A percentile compares a stretch with the other conserved stretches of the same genome.
These are phyloP conservation scores for Halotydeus destructor DNA, from an alignment of 1,140 invertebrate genomes.

Conservation along the genomic window DNA sequence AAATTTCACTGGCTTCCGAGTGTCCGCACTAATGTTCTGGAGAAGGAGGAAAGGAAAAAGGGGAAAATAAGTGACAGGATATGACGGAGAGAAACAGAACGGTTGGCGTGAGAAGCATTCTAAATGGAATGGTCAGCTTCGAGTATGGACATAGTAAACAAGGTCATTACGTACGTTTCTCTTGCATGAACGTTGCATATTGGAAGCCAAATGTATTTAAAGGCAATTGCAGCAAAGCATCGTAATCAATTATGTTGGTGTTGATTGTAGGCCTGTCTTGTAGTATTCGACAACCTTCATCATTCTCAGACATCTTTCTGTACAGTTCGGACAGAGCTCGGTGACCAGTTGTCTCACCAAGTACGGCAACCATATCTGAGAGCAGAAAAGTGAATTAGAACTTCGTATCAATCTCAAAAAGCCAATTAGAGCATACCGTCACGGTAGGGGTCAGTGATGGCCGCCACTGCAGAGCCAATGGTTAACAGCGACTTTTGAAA, in stretches of 20 bases:
- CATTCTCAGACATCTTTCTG: conserved; percentile 37
- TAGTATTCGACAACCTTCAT: conserved; percentile 49
- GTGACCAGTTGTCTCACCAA: conserved; percentile 69
- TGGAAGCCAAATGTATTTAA: conserved; percentile 55
- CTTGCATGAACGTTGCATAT: conserved; percentile 57
- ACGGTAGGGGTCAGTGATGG: conserved; percentile 21
- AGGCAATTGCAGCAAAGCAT: conserved; percentile 44
- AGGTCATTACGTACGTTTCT: conserved; percentile 52
- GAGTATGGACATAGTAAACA: too few species aligned
- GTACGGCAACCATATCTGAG: conserved; percentile 73
- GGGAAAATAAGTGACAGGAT: background rate
- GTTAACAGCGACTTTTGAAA: conserved; percentile 54
- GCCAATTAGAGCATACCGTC: conserved; percentile 19
- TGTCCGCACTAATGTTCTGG: conserved; percentile 77
- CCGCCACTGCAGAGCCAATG: conserved; percentile 37
- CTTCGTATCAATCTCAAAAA: background rate
- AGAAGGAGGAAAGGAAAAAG: conserved; percentile 15
- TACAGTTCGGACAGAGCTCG: conserved; percentile 42
- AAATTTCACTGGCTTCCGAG: conserved; percentile 64
- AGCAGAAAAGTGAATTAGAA: conserved; percentile 11
- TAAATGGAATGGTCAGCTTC: conserved; percentile 10
- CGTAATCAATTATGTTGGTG: conserved; percentile 52
- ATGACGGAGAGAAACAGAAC: background rate
- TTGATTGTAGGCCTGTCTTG: conserved; percentile 63
- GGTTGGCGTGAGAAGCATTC: background rate